Percentiles rank a stretch among this genome's conserved stretches.
Evolutionary conservation across 2,113 vertebrate genomes (phyloP).

Genomic region (Chlorodrepanis virens): DNA sequence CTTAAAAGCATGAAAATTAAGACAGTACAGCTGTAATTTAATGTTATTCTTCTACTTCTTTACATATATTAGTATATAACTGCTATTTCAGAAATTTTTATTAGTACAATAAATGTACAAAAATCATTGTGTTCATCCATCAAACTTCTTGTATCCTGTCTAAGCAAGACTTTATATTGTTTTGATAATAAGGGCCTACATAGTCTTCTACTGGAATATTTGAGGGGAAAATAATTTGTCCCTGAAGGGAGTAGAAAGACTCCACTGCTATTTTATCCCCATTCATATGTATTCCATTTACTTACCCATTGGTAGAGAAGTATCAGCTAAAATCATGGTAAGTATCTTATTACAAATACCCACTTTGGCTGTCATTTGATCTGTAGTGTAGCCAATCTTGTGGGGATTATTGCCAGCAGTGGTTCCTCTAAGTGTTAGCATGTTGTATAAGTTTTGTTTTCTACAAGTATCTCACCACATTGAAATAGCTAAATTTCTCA

Average conservation of each 20-base stretch:
- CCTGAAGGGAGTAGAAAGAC: neutral
- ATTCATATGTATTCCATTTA: neutral
- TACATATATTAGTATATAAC: neutral
- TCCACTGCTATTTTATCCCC: neutral
- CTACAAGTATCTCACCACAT: neutral
- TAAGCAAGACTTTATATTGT: neutral
- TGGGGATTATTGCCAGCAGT: neutral
- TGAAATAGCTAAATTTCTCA: neutral
- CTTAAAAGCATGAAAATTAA: neutral
- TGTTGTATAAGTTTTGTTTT: neutral
- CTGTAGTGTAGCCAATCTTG: neutral
- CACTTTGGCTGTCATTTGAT: neutral
- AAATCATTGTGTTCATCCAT: neutral
- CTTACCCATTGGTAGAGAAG: neutral
- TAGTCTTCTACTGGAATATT: neutral
- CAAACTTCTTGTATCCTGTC: neutral
- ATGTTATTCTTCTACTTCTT: neutral
- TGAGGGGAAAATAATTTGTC: neutral
- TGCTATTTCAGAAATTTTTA: neutral
- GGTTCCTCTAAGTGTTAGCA: neutral
- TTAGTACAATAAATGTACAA: neutral
- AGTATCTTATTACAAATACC: neutral
- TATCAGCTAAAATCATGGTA: neutral
- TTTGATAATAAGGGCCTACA: neutral
- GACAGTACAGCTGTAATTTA: neutral